Percentiles rank a stretch among this genome's conserved stretches.
These are phyloP conservation scores for Hydrotaea diabolus DNA, from an alignment of 2,888 invertebrate genomes.

Conservation along the genomic window DNA sequence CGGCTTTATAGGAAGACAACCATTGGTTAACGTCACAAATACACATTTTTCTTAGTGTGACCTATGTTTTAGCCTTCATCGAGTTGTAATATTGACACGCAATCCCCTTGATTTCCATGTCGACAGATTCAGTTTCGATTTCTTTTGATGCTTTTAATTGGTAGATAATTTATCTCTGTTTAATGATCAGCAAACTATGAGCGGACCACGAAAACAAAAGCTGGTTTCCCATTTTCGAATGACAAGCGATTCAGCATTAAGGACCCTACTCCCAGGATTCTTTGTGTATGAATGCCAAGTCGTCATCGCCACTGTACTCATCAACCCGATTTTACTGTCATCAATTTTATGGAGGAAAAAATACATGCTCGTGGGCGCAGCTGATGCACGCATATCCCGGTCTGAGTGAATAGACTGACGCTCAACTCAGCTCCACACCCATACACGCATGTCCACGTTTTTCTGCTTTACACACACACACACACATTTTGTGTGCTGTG, in stretches of 20 bases:
- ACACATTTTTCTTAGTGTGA: no score
- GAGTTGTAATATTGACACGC: no score
- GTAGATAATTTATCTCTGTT: no score
- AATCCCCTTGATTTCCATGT: no score
- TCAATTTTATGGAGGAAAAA: constrained; percentile 42
- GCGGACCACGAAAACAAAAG: no score
- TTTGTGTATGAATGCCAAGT: constrained; percentile 15
- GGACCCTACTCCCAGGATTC: background rate
- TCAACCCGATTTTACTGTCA: constrained; percentile 27
- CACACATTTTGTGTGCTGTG: constrained; percentile 49
- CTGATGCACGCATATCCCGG: constrained; percentile 64
- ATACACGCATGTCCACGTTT: constrained; percentile 17
- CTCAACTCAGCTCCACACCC: background rate
- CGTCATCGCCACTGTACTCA: background rate
- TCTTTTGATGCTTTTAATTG: no score
- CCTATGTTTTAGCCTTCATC: no score
- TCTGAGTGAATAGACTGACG: constrained; percentile 41
- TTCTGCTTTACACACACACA: constrained; percentile 15
- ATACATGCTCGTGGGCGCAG: constrained; percentile 57
- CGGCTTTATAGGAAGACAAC: no score
- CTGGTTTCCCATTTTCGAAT: background rate
- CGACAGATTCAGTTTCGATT: no score
- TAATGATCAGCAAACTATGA: no score
- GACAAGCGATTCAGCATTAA: constrained; percentile 39
- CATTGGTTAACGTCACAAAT: no score